Conservation (phyloP, 2,113 vertebrate species). For the Bolborhynchus lineola region DNA sequence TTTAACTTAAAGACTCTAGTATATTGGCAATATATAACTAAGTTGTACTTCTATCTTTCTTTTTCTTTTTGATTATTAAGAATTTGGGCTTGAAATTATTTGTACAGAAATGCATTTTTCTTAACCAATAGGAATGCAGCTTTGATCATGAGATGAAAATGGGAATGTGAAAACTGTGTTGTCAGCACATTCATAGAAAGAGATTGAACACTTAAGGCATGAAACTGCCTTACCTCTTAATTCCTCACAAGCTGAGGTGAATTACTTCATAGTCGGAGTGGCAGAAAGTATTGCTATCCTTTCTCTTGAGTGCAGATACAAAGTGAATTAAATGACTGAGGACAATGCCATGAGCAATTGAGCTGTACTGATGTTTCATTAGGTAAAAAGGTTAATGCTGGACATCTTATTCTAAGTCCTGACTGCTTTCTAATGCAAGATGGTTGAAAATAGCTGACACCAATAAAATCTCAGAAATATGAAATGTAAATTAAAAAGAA, state of each 20-base stretch:
- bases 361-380: conserved; percentile 18
- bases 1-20: background rate
- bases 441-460: background rate
- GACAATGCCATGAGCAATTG: background rate
- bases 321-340: conserved; percentile 38
- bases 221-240: conserved; percentile 2
- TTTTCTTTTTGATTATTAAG: background rate
- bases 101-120: background rate
- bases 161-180: background rate
- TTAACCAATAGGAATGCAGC: background rate
- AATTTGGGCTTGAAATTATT: background rate
- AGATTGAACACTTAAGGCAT: background rate
- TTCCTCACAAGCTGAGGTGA: background rate
- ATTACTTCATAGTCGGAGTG: background rate
- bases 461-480: background rate
- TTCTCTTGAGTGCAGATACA: background rate
- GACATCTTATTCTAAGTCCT: background rate
- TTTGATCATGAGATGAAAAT: background rate
- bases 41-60: background rate
- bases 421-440: background rate
- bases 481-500: conserved; percentile 36
- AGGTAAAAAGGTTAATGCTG: conserved; percentile 36
- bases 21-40: background rate
- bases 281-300: background rate
- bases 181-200: background rate